Conservation (phyloP, 1,140 invertebrate genomes). For the Heliconius melpomene region DNA sequence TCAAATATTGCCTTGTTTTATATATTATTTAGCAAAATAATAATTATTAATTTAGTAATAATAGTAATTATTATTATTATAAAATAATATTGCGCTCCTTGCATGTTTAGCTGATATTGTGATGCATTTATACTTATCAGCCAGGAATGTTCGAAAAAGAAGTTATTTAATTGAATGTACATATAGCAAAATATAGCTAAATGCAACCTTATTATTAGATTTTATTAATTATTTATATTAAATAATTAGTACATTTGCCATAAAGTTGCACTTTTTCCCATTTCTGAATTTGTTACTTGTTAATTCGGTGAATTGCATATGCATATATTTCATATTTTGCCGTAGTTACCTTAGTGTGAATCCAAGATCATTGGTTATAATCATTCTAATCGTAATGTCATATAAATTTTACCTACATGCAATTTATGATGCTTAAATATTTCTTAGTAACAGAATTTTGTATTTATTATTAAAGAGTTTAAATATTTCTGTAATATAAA, state of each 20-base stretch:
- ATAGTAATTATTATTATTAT: not conserved
- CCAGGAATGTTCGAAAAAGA: not conserved
- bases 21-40: not conserved
- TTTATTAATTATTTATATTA: not conserved
- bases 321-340: conserved; percentile 4
- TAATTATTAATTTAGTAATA: not conserved
- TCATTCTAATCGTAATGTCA: conserved; percentile 17
- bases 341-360: conserved; percentile 23
- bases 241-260: not conserved
- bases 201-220: not conserved
- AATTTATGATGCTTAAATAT: not conserved
- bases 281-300: conserved; percentile 2
- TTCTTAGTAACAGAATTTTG: not conserved
- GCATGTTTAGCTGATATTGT: not conserved
- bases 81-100: not conserved
- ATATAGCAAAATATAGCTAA: not conserved
- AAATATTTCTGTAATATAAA: not conserved
- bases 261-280: not conserved
- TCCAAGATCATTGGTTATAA: conserved; percentile 21
- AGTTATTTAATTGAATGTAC: not conserved
- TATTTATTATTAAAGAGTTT: not conserved
- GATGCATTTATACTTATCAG: not conserved
- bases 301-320: too few species aligned
- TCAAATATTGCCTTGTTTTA: conserved; percentile 3
- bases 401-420: not conserved